Evolutionary conservation across 2,797 vertebrate species (phyloP).

Genomic region (Avahi laniger): DNA sequence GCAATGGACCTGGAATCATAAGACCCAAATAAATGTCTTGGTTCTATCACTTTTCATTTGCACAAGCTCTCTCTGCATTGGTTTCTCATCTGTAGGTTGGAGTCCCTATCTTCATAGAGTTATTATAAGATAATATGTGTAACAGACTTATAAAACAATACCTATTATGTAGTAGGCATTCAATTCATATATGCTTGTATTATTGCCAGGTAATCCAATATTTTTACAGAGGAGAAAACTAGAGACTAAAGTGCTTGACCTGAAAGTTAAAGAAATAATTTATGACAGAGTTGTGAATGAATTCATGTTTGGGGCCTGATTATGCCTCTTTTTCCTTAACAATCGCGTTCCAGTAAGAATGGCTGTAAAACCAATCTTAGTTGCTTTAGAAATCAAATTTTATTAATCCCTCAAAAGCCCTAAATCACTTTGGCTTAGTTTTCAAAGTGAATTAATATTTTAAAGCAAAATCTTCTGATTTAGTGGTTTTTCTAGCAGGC

Average conservation of each 20-base stretch:
- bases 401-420: conserved; percentile 40
- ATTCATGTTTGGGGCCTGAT: not conserved
- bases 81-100: not conserved
- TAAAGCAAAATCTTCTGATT: not conserved
- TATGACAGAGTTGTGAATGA: not conserved
- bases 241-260: not conserved
- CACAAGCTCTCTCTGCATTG: not conserved
- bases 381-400: conserved; percentile 28
- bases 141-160: not conserved
- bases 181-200: not conserved
- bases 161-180: not conserved
- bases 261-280: conserved; percentile 37
- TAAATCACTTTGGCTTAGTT: conserved; percentile 41
- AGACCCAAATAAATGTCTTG: not conserved
- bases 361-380: not conserved
- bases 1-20: not conserved
- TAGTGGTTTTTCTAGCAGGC: not conserved
- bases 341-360: not conserved
- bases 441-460: conserved; percentile 26
- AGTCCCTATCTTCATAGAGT: not conserved
- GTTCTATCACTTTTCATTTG: not conserved
- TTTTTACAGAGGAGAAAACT: not conserved
- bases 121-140: not conserved
- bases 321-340: not conserved
- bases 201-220: not conserved